phyloP scores from a whole-genome alignment of 2,888 invertebrate species.

The Rhingia rostrata region DNA sequence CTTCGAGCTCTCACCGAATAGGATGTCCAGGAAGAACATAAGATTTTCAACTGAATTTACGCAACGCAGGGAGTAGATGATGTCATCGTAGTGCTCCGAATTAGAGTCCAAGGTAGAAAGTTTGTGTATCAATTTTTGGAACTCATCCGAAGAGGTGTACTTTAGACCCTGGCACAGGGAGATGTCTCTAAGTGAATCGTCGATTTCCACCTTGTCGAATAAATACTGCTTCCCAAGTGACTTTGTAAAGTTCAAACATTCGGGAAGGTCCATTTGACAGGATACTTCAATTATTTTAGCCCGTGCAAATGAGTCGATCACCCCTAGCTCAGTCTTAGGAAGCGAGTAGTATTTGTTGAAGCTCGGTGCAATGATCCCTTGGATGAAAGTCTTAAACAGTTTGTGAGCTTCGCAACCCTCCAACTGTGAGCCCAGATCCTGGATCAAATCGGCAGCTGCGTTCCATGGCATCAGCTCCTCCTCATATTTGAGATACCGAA shows the following conservation, averaged over 20 bases:
- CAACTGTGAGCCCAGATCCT: constrained; percentile 76
- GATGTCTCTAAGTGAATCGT: constrained; percentile 74
- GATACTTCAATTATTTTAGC: constrained; percentile 77
- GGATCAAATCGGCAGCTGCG: constrained; percentile 83
- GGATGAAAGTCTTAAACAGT: constrained; percentile 78
- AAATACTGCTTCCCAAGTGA: constrained; percentile 77
- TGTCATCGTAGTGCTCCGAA: constrained; percentile 77
- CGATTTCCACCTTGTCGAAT: constrained; percentile 75
- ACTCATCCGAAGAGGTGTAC: constrained; percentile 77
- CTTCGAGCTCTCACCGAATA: constrained; percentile 79
- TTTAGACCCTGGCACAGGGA: constrained; percentile 79
- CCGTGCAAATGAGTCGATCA: constrained; percentile 59
- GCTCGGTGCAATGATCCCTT: constrained; percentile 77
- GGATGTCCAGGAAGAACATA: constrained; percentile 77
- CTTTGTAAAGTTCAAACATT: constrained; percentile 78
- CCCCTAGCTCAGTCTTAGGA: constrained; percentile 49
- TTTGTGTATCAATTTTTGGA: constrained; percentile 76
- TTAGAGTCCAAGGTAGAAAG: constrained; percentile 74
- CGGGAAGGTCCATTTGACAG: constrained; percentile 78
- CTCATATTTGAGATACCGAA: constrained; percentile 86
- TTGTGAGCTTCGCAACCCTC: constrained; percentile 76
- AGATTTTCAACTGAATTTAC: constrained; percentile 77
- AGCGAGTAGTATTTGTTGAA: constrained; percentile 75
- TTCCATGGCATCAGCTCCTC: constrained; percentile 88
- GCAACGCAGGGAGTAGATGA: constrained; percentile 79